Evolutionary conservation across 23 tunicate genomes (phyloP).

Genomic region (Phallusia fumigata): DNA sequence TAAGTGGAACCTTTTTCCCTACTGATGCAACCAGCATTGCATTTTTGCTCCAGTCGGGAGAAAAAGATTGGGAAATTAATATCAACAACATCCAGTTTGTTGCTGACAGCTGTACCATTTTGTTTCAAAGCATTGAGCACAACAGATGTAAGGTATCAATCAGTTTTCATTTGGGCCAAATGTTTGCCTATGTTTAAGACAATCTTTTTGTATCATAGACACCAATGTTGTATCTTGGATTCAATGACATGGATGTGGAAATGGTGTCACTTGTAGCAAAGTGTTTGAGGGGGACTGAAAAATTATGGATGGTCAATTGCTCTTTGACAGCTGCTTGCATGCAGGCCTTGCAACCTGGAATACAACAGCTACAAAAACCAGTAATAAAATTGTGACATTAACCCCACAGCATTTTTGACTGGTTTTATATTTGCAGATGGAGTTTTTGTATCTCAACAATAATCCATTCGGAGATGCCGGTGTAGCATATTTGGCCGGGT

Average conservation of each 20-base stretch:
- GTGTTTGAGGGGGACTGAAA: not conserved
- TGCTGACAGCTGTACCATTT: not conserved
- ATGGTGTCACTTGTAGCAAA: not conserved
- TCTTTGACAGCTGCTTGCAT: not conserved
- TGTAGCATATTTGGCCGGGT: not conserved
- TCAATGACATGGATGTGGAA: not conserved
- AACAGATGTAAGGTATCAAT: not conserved
- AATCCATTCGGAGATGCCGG: conserved; percentile 2
- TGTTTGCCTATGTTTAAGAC: too few relatives aligned
- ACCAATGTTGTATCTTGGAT: conserved; percentile 1
- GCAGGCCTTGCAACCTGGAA: not conserved
- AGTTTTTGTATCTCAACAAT: not conserved
- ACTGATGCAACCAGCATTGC: not conserved
- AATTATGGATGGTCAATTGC: conserved; percentile 3
- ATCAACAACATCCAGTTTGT: not conserved
- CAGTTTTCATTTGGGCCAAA: not conserved
- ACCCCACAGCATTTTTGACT: too few relatives aligned
- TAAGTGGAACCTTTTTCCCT: not conserved
- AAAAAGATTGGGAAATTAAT: not conserved
- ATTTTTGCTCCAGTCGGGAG: not conserved
- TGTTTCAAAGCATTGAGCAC: not conserved
- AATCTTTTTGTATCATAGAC: not conserved
- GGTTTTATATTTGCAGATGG: not conserved
- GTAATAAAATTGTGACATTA: not conserved
- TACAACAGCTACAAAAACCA: not conserved